Evolutionary conservation across 2,113 vertebrate genomes (phyloP).

Genomic region (Chlamydotis undulata): DNA sequence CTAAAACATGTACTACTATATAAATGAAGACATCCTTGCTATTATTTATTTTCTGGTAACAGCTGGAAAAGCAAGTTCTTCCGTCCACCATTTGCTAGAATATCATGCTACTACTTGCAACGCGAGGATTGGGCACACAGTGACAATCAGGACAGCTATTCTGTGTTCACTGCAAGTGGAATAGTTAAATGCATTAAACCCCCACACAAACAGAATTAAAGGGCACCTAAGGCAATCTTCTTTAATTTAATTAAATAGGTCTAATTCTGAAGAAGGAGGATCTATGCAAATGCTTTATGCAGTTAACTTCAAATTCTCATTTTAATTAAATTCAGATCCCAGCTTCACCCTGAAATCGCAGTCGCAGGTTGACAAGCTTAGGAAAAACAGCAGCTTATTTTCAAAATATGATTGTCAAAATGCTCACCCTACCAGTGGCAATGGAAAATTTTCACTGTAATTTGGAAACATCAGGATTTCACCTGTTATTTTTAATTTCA

Average conservation of each 20-base stretch:
- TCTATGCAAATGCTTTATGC: not conserved
- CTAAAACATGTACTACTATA: not conserved
- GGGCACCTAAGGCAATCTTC: not conserved
- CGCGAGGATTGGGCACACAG: not conserved
- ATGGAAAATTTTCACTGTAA: not conserved
- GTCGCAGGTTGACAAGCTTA: not conserved
- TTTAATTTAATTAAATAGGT: not conserved
- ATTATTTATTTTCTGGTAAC: not conserved
- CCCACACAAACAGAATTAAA: not conserved
- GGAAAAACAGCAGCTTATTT: not conserved
- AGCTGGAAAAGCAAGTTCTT: not conserved
- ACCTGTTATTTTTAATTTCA: not conserved
- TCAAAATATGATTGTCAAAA: slow-evolving; percentile 1
- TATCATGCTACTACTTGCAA: not conserved
- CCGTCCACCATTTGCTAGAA: not conserved
- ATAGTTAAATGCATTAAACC: not conserved
- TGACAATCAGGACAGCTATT: not conserved
- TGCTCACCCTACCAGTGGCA: not conserved
- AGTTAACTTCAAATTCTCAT: not conserved
- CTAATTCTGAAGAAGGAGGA: not conserved
- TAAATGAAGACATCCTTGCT: not conserved
- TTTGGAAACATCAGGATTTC: not conserved
- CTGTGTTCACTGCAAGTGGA: not conserved
- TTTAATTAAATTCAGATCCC: not conserved
- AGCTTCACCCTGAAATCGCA: not conserved